Evolutionary conservation across 2,113 vertebrate genomes (phyloP).

Genomic region (Hippocampus guttulatus): DNA sequence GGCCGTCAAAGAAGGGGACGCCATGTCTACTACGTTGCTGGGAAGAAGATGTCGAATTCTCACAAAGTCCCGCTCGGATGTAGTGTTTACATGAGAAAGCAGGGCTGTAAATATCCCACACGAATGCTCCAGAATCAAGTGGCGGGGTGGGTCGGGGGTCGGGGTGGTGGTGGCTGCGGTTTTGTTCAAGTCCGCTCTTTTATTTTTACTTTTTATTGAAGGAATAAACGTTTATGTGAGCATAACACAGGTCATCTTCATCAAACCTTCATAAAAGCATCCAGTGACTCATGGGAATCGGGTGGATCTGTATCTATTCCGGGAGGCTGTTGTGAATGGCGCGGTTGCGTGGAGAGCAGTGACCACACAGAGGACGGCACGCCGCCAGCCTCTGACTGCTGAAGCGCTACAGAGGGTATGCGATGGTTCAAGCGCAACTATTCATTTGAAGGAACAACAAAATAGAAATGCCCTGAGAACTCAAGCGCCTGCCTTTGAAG

Average conservation of each 20-base stretch:
- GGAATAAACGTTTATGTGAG: constrained; percentile 25
- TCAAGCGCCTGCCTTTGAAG: constrained; percentile 39
- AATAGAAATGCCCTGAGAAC: constrained; percentile 59
- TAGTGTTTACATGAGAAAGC: constrained; percentile 67
- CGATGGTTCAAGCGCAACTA: constrained; percentile 51
- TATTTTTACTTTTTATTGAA: constrained; percentile 32
- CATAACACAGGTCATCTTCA: constrained; percentile 42
- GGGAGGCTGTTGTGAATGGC: constrained; percentile 70
- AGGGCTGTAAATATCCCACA: constrained; percentile 62
- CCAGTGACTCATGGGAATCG: constrained; percentile 54
- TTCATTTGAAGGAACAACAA: constrained; percentile 61
- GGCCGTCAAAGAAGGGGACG: constrained; percentile 13
- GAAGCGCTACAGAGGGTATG: constrained; percentile 14
- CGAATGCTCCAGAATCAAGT: constrained; percentile 50
- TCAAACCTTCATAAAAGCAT: constrained; percentile 52
- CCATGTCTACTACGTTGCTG: constrained; percentile 24
- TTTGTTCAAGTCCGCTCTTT: constrained; percentile 33
- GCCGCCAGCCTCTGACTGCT: constrained; percentile 45
- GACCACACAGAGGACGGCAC: constrained; percentile 53
- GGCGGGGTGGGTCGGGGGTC: not conserved
- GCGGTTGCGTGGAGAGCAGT: constrained; percentile 53
- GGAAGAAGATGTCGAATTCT: constrained; percentile 69
- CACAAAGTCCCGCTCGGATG: constrained; percentile 48
- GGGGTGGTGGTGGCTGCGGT: constrained; percentile 9
- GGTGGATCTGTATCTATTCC: constrained; percentile 69